phyloP scores from a whole-genome alignment of 1,140 invertebrate species.

The Colletes gigas region DNA sequence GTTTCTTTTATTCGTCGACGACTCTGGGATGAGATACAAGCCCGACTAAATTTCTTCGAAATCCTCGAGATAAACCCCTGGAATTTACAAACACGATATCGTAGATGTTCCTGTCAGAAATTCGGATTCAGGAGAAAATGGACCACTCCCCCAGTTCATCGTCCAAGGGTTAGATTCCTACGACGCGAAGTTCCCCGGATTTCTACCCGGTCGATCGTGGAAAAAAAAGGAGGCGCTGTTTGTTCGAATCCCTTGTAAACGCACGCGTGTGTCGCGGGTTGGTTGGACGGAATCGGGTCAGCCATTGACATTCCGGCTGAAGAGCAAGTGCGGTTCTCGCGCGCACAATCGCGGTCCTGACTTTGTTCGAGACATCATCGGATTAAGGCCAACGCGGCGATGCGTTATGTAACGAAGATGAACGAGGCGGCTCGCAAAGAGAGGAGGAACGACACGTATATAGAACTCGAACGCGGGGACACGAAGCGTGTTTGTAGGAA shows the following conservation, averaged over 20 bases:
- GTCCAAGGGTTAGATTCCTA: too few relatives aligned
- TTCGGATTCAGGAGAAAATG: too few relatives aligned
- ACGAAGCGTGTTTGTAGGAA: slow-evolving; percentile 23
- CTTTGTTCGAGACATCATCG: slow-evolving; percentile 41
- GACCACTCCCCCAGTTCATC: too few relatives aligned
- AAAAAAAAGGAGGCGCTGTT: not conserved
- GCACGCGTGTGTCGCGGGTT: not conserved
- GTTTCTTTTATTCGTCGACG: too few relatives aligned
- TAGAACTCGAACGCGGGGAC: not conserved
- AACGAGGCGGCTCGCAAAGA: slow-evolving; percentile 31
- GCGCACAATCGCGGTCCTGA: slow-evolving; percentile 38
- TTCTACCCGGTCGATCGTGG: not conserved
- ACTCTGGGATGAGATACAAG: too few relatives aligned
- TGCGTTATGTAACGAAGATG: slow-evolving; percentile 55
- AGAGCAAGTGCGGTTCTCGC: slow-evolving; percentile 50
- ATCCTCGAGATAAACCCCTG: too few relatives aligned
- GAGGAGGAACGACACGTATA: slow-evolving; percentile 23
- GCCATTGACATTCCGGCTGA: slow-evolving; percentile 47
- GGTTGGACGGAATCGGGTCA: slow-evolving; percentile 41
- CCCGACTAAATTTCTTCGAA: too few relatives aligned
- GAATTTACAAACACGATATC: too few relatives aligned
- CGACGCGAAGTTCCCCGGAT: too few relatives aligned
- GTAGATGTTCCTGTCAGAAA: too few relatives aligned
- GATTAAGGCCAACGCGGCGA: slow-evolving; percentile 57
- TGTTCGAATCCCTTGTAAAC: slow-evolving; percentile 9